These are phyloP conservation scores for Caradrina kadenii DNA, from an alignment of 2,888 invertebrate genomes.

Conservation along the genomic window DNA sequence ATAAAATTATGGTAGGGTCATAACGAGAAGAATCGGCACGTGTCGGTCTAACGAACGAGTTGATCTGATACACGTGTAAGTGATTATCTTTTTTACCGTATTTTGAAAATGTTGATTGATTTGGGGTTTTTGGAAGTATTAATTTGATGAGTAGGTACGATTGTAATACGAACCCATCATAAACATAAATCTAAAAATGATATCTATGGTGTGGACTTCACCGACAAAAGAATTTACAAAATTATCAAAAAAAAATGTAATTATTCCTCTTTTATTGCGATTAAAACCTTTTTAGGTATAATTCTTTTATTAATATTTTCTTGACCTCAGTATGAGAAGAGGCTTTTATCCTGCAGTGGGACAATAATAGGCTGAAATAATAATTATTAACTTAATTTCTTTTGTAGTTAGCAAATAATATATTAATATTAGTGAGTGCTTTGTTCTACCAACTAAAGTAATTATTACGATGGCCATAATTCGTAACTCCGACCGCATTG, in stretches of 20 bases:
- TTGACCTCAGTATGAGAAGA: too few relatives aligned
- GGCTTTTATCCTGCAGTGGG: too few relatives aligned
- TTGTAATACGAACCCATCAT: not conserved
- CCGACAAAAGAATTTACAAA: too few relatives aligned
- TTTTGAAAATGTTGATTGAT: slow-evolving; percentile 18
- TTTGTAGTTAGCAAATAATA: not conserved
- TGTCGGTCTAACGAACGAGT: slow-evolving; percentile 19
- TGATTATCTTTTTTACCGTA: not conserved
- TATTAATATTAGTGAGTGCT: not conserved
- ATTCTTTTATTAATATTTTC: too few relatives aligned
- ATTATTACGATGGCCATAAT: slow-evolving; percentile 5
- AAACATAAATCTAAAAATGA: too few relatives aligned
- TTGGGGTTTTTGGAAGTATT: slow-evolving; percentile 1
- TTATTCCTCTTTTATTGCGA: too few relatives aligned
- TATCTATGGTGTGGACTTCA: too few relatives aligned
- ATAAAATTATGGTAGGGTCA: slow-evolving; percentile 27
- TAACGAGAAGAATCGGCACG: slow-evolving; percentile 33
- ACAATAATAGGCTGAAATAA: too few relatives aligned
- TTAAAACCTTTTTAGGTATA: not conserved
- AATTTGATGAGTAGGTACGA: not conserved
- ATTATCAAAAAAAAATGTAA: too few relatives aligned
- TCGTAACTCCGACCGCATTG: not conserved
- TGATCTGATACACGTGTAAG: slow-evolving; percentile 4
- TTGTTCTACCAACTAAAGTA: not conserved
- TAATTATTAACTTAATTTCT: not conserved